These are phyloP conservation scores for Gouania willdenowi DNA, from an alignment of 2,797 vertebrate species.

Conservation along the genomic window DNA sequence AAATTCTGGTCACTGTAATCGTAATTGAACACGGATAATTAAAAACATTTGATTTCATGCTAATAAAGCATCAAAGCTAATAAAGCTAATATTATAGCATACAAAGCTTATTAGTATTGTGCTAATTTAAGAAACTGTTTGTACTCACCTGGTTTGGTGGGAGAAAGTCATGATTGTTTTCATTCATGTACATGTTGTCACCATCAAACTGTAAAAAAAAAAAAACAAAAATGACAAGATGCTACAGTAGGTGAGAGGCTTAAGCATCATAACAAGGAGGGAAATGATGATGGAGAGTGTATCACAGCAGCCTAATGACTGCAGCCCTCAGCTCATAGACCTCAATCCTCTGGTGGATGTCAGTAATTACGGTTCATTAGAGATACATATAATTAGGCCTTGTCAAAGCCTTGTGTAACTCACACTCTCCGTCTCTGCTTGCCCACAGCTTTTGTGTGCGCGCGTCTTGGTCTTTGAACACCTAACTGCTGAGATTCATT, in stretches of 20 bases:
- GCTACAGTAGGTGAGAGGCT: constrained; percentile 23
- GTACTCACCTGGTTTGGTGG: constrained; percentile 89
- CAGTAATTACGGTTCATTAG: constrained; percentile 82
- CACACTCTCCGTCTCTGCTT: constrained; percentile 47
- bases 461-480: constrained; percentile 28
- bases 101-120: no score
- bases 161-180: constrained; percentile 95
- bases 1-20: no score
- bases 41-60: no score
- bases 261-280: constrained; percentile 14
- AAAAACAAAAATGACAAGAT: no score
- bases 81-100: no score
- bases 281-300: constrained; percentile 33
- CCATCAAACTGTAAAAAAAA: constrained; percentile 89
- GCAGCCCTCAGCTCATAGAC: constrained; percentile 64
- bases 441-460: constrained; percentile 38
- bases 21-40: no score
- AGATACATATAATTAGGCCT: constrained; percentile 74
- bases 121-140: constrained; percentile 10
- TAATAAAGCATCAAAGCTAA: no score
- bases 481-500: constrained; percentile 27
- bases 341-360: constrained; percentile 64
- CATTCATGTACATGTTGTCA: constrained; percentile 99
- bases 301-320: constrained; percentile 66
- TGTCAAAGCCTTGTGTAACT: constrained; percentile 70